Conservation (phyloP, 2,888 invertebrate genomes). For the Nesidiocoris tenuis region DNA sequence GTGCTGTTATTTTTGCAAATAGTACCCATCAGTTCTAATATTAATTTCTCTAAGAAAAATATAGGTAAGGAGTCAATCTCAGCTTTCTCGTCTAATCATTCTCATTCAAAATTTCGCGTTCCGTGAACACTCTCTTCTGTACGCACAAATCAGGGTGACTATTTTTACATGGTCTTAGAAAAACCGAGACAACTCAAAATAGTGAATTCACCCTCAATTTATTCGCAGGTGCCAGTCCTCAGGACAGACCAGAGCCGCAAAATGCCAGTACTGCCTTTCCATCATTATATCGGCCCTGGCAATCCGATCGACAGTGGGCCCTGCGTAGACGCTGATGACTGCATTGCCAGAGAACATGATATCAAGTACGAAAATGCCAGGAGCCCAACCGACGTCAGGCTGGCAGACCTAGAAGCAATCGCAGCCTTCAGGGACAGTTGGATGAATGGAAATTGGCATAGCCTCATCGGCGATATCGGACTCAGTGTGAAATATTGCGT, state of each 20-base stretch:
- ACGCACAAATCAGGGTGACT: too few relatives aligned
- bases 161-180: too few relatives aligned
- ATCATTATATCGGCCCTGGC: slow-evolving; percentile 46
- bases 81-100: too few relatives aligned
- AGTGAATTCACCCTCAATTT: too few relatives aligned
- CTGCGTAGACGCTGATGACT: slow-evolving; percentile 46
- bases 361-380: slow-evolving; percentile 44
- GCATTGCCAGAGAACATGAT: slow-evolving; percentile 45
- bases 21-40: too few relatives aligned
- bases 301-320: slow-evolving; percentile 43
- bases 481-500: slow-evolving; percentile 45
- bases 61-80: too few relatives aligned
- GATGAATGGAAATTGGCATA: slow-evolving; percentile 46
- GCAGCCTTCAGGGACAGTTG: slow-evolving; percentile 40
- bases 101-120: too few relatives aligned
- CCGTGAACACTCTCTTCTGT: too few relatives aligned
- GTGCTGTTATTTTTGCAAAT: too few relatives aligned
- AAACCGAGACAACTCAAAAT: too few relatives aligned
- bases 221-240: too few relatives aligned
- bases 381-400: slow-evolving; percentile 33
- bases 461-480: slow-evolving; percentile 45
- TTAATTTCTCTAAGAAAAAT: too few relatives aligned
- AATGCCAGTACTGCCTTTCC: slow-evolving; percentile 47
- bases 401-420: slow-evolving; percentile 45
- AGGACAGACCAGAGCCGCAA: background rate